Evolutionary conservation across 2,113 vertebrate genomes (phyloP).

Genomic region (Platycercus adscitus): DNA sequence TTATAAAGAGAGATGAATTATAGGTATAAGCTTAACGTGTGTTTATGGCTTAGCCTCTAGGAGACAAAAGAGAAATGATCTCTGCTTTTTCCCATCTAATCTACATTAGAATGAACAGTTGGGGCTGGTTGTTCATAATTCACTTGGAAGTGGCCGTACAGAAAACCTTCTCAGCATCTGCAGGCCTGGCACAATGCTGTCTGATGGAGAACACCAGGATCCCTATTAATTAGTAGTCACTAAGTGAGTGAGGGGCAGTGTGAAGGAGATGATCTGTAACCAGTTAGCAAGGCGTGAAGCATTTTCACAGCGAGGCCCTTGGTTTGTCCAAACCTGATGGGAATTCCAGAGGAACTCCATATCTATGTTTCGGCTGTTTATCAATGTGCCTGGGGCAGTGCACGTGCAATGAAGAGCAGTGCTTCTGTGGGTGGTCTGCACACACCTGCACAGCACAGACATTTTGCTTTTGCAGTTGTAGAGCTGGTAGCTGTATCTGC

Average conservation of each 20-base stretch:
- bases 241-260: background rate
- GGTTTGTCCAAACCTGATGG: background rate
- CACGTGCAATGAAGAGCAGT: background rate
- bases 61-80: background rate
- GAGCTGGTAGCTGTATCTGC: background rate
- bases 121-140: background rate
- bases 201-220: background rate
- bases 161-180: background rate
- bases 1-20: conserved; percentile 34
- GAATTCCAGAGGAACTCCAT: background rate
- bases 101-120: background rate
- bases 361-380: background rate
- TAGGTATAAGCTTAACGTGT: background rate
- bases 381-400: background rate
- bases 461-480: background rate
- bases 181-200: background rate
- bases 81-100: background rate
- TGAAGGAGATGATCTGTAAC: background rate
- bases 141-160: background rate
- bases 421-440: background rate
- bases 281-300: background rate
- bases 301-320: fast-evolving
- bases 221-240: background rate
- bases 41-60: conserved; percentile 2
- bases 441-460: fast-evolving